These are phyloP conservation scores for Cynopterus brachyotis DNA, from an alignment of 2,113 vertebrate species.

Conservation along the genomic window DNA sequence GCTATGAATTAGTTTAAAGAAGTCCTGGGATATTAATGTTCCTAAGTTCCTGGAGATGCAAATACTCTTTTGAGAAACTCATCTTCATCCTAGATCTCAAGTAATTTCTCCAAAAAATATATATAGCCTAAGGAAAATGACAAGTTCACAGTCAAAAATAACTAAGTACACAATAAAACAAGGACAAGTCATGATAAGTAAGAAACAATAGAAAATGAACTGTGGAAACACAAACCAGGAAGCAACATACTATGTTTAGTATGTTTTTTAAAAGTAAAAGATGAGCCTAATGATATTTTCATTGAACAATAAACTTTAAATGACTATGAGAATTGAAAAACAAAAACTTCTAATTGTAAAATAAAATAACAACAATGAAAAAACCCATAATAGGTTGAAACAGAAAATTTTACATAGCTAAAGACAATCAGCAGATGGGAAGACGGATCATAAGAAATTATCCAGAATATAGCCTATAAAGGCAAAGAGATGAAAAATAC, in stretches of 20 bases:
- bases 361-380: neutral
- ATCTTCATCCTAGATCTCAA: neutral
- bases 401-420: neutral
- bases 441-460: neutral
- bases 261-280: neutral
- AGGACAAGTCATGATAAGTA: neutral
- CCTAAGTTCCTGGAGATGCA: neutral
- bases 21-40: neutral
- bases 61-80: too few species aligned
- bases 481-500: neutral
- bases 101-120: neutral
- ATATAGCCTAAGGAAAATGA: neutral
- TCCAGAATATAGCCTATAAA: neutral
- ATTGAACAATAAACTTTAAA: neutral
- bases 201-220: neutral
- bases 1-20: neutral
- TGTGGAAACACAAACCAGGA: neutral
- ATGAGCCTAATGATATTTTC: neutral
- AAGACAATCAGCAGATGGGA: neutral
- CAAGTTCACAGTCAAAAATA: neutral
- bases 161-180: neutral
- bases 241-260: neutral
- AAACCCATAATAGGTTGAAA: neutral
- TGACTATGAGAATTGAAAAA: neutral
- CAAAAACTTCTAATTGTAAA: neutral